phyloP scores from a whole-genome alignment of 2,797 vertebrate genomes.

The Sebastes itinus region DNA sequence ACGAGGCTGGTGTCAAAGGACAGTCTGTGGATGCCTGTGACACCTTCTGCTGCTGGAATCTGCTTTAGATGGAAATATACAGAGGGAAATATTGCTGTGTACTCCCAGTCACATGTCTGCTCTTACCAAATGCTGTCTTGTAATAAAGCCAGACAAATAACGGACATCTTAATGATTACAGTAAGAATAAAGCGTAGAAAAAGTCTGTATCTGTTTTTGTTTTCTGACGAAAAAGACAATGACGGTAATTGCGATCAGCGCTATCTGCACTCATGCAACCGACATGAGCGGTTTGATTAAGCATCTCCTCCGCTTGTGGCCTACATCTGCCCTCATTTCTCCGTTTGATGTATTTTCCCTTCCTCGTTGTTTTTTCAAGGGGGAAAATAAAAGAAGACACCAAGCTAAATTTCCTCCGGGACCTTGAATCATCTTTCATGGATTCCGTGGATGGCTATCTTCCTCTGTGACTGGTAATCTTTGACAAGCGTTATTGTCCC shows the following conservation, averaged over 20 bases:
- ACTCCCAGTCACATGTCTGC: not conserved
- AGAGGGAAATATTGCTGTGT: not conserved
- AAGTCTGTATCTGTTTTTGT: constrained; percentile 3
- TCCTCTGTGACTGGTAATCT: constrained; percentile 33
- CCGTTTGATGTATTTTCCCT: constrained; percentile 64
- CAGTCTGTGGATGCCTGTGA: constrained; percentile 8
- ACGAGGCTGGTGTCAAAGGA: constrained; percentile 30
- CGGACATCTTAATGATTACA: not conserved
- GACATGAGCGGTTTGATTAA: constrained; percentile 64
- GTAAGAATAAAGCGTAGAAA: not conserved
- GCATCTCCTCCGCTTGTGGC: constrained; percentile 38
- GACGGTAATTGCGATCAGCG: constrained; percentile 47
- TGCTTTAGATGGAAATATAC: constrained; percentile 18
- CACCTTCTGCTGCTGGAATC: constrained; percentile 1
- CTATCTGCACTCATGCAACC: constrained; percentile 8
- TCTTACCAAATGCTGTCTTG: not conserved
- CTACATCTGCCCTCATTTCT: constrained; percentile 62
- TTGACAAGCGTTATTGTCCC: constrained; percentile 43
- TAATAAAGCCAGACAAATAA: not conserved
- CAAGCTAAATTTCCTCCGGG: constrained; percentile 60
- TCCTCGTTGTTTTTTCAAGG: constrained; percentile 26
- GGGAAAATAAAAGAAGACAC: constrained; percentile 50
- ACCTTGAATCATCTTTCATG: constrained; percentile 64
- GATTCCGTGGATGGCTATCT: constrained; percentile 48
- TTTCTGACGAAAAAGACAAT: constrained; percentile 16